Evolutionary conservation across 2,888 invertebrate species (phyloP).

Genomic region (Netelia melanura): DNA sequence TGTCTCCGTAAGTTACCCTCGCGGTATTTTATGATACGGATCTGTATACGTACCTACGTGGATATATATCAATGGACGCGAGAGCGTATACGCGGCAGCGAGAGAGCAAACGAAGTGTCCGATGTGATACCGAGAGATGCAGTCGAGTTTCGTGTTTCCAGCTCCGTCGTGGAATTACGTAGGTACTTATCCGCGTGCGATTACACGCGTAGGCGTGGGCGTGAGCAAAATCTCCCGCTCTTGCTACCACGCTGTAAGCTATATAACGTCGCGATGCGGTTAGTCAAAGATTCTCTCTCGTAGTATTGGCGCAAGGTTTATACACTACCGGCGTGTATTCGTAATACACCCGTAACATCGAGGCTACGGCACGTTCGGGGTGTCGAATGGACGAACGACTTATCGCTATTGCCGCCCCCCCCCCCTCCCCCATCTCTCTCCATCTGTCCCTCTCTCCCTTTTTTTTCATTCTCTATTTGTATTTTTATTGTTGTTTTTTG

Average conservation of each 20-base stretch:
- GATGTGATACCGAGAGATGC: slow-evolving; percentile 37
- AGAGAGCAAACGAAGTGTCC: slow-evolving; percentile 14
- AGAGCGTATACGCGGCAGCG: background rate
- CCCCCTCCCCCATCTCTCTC: background rate
- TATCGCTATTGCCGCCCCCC: slow-evolving; percentile 56
- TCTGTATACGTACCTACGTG: background rate
- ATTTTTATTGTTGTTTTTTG: too few relatives aligned
- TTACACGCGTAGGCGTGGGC: slow-evolving; percentile 60
- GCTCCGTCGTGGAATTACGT: slow-evolving; percentile 58
- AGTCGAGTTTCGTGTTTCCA: slow-evolving; percentile 59
- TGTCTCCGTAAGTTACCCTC: background rate
- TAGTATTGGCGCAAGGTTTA: slow-evolving; percentile 26
- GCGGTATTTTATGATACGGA: background rate
- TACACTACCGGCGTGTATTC: slow-evolving; percentile 11
- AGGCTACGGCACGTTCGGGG: slow-evolving; percentile 65
- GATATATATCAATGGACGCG: background rate
- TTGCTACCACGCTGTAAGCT: slow-evolving; percentile 22
- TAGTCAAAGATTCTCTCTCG: slow-evolving; percentile 42
- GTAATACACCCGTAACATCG: slow-evolving; percentile 53
- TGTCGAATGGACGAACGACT: slow-evolving; percentile 66
- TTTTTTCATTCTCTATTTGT: too few relatives aligned
- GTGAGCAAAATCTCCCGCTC: slow-evolving; percentile 30
- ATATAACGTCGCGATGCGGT: slow-evolving; percentile 38
- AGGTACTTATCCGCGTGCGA: slow-evolving; percentile 60
- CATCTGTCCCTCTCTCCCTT: too few relatives aligned